phyloP scores from a whole-genome alignment of 2,888 invertebrate species.

The Drosophila subsilvestris region DNA sequence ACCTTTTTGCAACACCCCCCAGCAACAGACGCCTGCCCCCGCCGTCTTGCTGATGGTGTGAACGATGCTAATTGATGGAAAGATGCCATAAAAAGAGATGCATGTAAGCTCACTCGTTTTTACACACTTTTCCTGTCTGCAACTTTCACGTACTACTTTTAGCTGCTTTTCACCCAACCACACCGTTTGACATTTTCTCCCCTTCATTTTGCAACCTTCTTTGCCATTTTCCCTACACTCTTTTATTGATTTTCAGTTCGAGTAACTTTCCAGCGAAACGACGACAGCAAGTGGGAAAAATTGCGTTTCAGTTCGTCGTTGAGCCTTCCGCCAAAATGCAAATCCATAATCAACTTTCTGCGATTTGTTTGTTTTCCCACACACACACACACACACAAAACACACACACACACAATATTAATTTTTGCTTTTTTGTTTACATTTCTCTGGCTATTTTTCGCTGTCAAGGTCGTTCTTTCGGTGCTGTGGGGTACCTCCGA shows the following conservation, averaged over 20 bases:
- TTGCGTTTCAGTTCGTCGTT: constrained; percentile 43
- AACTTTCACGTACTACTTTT: constrained; percentile 64
- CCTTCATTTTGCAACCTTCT: neutral
- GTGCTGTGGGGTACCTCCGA: constrained; percentile 16
- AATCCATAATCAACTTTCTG: constrained; percentile 66
- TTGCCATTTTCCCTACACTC: constrained; percentile 12
- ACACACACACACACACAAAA: constrained; percentile 2
- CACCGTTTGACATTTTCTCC: constrained; percentile 47
- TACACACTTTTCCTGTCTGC: constrained; percentile 28
- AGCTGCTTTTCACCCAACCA: constrained; percentile 49
- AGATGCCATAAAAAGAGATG: constrained; percentile 46
- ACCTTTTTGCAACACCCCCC: constrained; percentile 3
- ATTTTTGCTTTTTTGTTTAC: constrained; percentile 22
- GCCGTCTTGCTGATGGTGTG: constrained; percentile 9
- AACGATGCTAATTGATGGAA: constrained; percentile 41
- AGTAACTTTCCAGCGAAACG: constrained; percentile 40
- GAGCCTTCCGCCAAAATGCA: constrained; percentile 55
- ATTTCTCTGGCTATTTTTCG: constrained; percentile 46
- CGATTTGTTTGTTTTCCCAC: constrained; percentile 46
- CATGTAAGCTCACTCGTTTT: constrained; percentile 36
- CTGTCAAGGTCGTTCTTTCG: constrained; percentile 68
- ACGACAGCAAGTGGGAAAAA: constrained; percentile 35
- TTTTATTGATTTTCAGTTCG: constrained; percentile 44
- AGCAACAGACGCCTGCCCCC: constrained; percentile 1
- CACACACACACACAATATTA: constrained; percentile 42